Conservation (phyloP, 2,797 vertebrate species). For the Adrianichthys oophorus region DNA sequence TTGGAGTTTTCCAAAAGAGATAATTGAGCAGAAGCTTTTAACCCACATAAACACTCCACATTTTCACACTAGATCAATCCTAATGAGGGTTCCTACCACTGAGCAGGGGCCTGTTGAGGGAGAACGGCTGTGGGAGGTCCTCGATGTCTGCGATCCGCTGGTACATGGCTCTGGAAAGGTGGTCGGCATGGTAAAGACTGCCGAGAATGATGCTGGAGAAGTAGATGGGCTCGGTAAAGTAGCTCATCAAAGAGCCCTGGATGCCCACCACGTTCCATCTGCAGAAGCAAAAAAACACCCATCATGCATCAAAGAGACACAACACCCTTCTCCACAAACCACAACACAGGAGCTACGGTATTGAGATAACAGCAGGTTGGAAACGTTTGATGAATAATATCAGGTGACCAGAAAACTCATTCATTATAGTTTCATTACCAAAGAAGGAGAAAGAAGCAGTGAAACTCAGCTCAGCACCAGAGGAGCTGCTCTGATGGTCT, state of each 20-base stretch:
- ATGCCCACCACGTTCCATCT: conserved; percentile 95
- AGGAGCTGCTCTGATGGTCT: no score
- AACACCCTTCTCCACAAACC: neutral
- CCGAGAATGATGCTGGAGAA: conserved; percentile 96
- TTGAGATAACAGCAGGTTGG: neutral
- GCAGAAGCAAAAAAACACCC: neutral
- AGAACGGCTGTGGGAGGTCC: conserved; percentile 83
- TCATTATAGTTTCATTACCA: no score
- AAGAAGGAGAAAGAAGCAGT: no score
- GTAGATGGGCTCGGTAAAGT: conserved; percentile 93
- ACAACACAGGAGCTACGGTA: neutral
- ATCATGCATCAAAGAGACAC: neutral
- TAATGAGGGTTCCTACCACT: conserved; percentile 82
- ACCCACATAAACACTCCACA: neutral
- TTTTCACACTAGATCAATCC: neutral
- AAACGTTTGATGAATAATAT: no score
- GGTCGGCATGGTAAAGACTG: conserved; percentile 93
- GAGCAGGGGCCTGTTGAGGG: conserved; percentile 89
- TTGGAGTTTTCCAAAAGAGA: conserved; percentile 7
- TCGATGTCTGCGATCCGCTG: conserved; percentile 90
- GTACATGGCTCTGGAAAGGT: conserved; percentile 93
- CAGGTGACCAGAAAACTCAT: no score
- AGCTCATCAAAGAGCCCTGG: conserved; percentile 92
- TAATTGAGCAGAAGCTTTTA: neutral
- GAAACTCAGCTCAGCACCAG: no score